Base-by-base conservation (phyloP, 1,140 invertebrate species). In the Zaprionus gabonicus region DNA sequence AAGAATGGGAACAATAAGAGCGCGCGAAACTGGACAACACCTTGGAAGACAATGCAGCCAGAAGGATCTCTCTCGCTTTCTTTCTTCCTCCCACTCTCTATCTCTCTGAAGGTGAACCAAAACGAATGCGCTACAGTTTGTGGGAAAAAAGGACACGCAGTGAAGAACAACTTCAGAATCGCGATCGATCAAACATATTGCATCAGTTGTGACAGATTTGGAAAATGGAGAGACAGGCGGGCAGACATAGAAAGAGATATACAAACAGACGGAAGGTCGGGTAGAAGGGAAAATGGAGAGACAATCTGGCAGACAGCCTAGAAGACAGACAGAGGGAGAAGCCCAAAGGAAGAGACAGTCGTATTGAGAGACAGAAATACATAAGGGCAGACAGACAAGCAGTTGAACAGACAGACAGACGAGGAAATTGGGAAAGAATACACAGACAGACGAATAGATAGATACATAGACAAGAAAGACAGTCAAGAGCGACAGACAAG, bases 11-110 rank as follows among this genome's bases (percentile, higher is more conserved):
- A 74, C 71, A 72, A 72, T 62, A 65, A 81, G 69, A 67, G 77
- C 62, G 73, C 73, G 73, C 68, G 34, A 76, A 76, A 76, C 68
- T 76, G 73, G 60, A 60, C 75, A 73, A 60, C 62, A 77, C 63
- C 69, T 62, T n/a, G 25, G n/a, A 13, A n/a, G 55, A 62, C 51
- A 51, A 46, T 46, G 41, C 75, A 66, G 20, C 62, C 74, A 76
- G 65, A 74, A 58, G 67, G 60, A 64, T 57, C 9, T 34, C 31
- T 34, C 31, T 34, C 1, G 31, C 31, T 34, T 34, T 34, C 31
- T 10, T 34, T 34, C 31, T 34, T 34, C 31, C 31, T 60, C 28
- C 17, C 5, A 20, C 15, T 6, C 6, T 17, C 15, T 6, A 2
- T 17, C n/a, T 17, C 41, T 46, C 41, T 17, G 41, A 46, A 9